Evolutionary conservation across 2,113 vertebrate species (phyloP), one percentile per base, ranked within the genome.

Genomic region (Lipotes vexillifer): DNA sequence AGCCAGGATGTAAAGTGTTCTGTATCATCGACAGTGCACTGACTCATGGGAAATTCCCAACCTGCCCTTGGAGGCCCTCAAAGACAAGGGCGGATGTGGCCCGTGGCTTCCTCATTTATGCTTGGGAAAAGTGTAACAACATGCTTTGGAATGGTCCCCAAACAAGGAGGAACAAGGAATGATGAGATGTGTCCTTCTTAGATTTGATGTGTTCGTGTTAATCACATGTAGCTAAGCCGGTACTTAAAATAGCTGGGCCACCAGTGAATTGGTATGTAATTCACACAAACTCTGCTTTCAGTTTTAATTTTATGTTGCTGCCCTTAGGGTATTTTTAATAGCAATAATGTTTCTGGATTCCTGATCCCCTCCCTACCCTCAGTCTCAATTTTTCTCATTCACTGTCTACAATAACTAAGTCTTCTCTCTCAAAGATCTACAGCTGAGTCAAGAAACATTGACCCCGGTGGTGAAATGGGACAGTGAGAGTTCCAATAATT

Each of bases 251-350:
- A 93, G 72, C 80, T 18, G 63, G 66, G 72, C 82, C 71, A 33
- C 90, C 36, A 68, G 92, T 65, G 96, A 93, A 71, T 75, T 93
- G 74, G 46, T 68, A 63, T 27, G 25, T 29, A 69, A 92, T 57
- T 82, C 46, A 63, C 59, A 88, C 55, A 82, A 68, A 92, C 78
- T 92, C 78, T 57, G 25, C 82, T 95, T 83, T 88, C 55, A 74
- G 77, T 95, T 94, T 97, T 98, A 97, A 96, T 97, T 97, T 95
- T 75, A 83, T 46, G 55, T 95, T 78, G 90, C 49, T 96, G 69
- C 77, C 92, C 29, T 41, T 57, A 75, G 74, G 96, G 82, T 59
- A 74, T 68, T 87, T 77, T 93, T 88, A 89, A 94, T 63, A 63
- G 78, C 27, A 91, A 41, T 52, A 13, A 31, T 78, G 14, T 82